Base-by-base conservation (phyloP, 2,113 vertebrate species). In the Irena cyanogastra region DNA sequence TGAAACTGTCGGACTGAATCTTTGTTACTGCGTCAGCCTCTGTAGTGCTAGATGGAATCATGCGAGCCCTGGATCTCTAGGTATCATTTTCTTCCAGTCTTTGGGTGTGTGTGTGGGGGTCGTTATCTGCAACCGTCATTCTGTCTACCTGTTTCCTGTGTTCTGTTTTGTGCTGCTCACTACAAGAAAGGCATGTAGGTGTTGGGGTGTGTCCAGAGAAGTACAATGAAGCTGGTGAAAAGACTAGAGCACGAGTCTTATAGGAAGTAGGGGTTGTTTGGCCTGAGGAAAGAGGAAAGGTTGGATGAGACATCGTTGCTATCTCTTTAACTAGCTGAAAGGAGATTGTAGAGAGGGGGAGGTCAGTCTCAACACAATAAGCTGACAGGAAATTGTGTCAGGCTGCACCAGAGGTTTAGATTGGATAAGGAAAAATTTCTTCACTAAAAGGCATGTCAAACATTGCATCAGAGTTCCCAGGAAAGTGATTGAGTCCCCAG, bases 291-390 rank as follows among this genome's bases (percentile, higher is more conserved):
- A 30, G 18, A 37, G 6, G 23, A 11, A 78, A 50, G 8, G 6
- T 42, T 6, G 16, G 24, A 19, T 33, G 27, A 69, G 39, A 59
- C 7, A 20, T 47, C 39, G 11, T 27, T 5, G 3, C 8, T 56
- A 5, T 45, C 9, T 41, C 11, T 78, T 21, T 23, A 41, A 16
- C 37, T 41, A 9, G 14, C 11, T 47, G 49, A 68, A 68, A 37
- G 71, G 28, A 22, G 11, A 27, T 8, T 52, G 7, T 19, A 41
- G 7, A 0, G 1, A 52, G 10, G 10, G 15, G 12, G 1, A 26
- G 17, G 26, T 30, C 22, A 27, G 22, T 45, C 19, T 72, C 18
- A 59, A 41, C 10, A 33, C 3, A 19, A 20, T 39, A 37, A 27
- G 4, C 19, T 42, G 42, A 79, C n/a, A 79, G 7, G 7, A 69